Percentiles rank a stretch among this genome's conserved stretches.
Conservation (phyloP, 1,140 invertebrate species). For the Drosophila orena region DNA sequence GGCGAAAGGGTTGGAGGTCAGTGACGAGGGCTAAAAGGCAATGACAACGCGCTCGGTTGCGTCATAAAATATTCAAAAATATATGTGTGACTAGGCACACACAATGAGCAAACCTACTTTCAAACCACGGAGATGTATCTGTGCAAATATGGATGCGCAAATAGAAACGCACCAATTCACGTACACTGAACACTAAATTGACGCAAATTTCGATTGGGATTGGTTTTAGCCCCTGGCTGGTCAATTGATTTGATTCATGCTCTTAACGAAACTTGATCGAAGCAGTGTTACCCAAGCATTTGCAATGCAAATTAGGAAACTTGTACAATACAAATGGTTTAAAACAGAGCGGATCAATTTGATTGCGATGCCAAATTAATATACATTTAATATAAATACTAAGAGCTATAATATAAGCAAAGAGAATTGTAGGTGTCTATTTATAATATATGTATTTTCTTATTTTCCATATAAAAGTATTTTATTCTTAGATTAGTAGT, state of each 20-base stretch:
- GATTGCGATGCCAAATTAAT: no score
- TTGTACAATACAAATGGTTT: no score
- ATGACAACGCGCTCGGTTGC: constrained; percentile 36
- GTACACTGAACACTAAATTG: constrained; percentile 30
- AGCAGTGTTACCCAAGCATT: no score
- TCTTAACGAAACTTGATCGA: constrained; percentile 10
- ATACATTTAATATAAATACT: background rate
- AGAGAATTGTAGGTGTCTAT: no score
- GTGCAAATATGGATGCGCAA: constrained; percentile 28
- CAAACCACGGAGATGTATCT: background rate
- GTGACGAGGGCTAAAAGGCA: constrained; percentile 47
- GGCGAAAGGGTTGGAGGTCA: background rate
- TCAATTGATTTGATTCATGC: constrained; percentile 52
- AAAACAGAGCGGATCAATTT: no score
- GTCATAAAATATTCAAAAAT: constrained; percentile 71
- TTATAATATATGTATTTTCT: no score
- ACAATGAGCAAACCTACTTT: constrained; percentile 9
- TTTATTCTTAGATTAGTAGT: no score
- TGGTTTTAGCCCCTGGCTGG: constrained; percentile 29
- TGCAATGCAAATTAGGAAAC: no score
- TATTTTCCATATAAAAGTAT: no score
- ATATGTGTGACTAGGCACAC: constrained; percentile 46
- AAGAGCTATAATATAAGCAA: no score
- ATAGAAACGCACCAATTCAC: constrained; percentile 11
- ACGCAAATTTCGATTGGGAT: constrained; percentile 46